Evolutionary conservation across 37 sponge, comb jelly and placozoan genomes (phyloP).

Genomic region (Lycopodina hypogea): DNA sequence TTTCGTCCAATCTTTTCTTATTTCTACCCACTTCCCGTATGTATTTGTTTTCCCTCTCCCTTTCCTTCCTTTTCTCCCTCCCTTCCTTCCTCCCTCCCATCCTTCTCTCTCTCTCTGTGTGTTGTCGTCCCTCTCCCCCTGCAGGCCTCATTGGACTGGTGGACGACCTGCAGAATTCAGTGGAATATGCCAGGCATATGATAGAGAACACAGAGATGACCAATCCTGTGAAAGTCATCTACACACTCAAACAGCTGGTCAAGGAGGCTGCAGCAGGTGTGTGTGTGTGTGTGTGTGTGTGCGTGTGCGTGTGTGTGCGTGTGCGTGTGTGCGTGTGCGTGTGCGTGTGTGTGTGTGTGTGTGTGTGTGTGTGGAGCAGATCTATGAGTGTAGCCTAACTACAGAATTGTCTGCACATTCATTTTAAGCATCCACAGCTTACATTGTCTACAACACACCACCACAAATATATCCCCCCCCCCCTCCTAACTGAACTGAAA

Average conservation of each 20-base stretch:
- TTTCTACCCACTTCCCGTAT: no score
- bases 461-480: no score
- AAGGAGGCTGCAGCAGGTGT: constrained; percentile 58
- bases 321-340: background rate
- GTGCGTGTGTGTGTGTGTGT: background rate
- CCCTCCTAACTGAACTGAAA: no score
- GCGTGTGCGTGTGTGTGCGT: background rate
- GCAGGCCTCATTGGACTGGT: constrained; percentile 50
- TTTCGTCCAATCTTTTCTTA: no score
- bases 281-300: no score
- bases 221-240: constrained; percentile 54
- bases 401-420: no score
- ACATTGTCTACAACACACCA: no score
- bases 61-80: no score
- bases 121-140: background rate
- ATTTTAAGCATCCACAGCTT: no score
- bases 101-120: background rate
- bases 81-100: background rate
- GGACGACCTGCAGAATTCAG: constrained; percentile 25
- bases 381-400: no score
- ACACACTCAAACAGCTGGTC: constrained; percentile 57
- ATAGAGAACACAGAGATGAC: constrained; percentile 28
- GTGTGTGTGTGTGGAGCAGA: no score
- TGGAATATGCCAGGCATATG: constrained; percentile 32
- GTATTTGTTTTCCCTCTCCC: no score